Percentiles rank a stretch among this genome's conserved stretches.
phyloP scores from a whole-genome alignment of 2,113 vertebrate species.

The Triplophysa siluroides region DNA sequence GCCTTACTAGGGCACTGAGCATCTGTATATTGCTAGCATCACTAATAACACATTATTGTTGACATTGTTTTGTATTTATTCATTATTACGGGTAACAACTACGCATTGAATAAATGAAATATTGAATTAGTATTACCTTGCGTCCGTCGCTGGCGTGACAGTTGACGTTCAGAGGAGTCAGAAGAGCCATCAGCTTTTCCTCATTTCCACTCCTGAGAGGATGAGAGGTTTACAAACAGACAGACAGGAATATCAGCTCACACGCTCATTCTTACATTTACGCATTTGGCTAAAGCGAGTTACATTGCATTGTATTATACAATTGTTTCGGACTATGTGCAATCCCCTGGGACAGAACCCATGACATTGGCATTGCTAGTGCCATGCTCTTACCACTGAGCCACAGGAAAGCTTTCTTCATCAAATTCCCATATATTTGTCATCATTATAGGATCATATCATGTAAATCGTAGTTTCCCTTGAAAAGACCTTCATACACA shows the following conservation, averaged over 20 bases:
- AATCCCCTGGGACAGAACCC: no score
- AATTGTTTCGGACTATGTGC: no score
- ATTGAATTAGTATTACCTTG: constrained; percentile 80
- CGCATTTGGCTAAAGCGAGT: no score
- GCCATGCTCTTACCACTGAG: no score
- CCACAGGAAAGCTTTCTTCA: no score
- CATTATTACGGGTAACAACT: not conserved
- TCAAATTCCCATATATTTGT: not conserved
- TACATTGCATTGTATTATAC: no score
- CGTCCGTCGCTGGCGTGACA: constrained; percentile 98
- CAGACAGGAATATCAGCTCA: not conserved
- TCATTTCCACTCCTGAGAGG: constrained; percentile 93
- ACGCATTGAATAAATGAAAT: not conserved
- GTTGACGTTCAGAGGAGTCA: constrained; percentile 98
- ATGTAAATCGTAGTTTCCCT: no score
- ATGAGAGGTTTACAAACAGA: constrained; percentile 11
- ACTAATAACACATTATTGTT: not conserved
- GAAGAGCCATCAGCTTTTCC: constrained; percentile 98
- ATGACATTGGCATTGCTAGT: no score
- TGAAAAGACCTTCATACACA: no score
- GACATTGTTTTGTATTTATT: not conserved
- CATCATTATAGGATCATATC: not conserved
- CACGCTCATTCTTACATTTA: not conserved
- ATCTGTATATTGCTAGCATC: not conserved
- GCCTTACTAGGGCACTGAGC: not conserved